Evolutionary conservation across 1,140 invertebrate species (phyloP).

Genomic region (Cyclina sinensis): DNA sequence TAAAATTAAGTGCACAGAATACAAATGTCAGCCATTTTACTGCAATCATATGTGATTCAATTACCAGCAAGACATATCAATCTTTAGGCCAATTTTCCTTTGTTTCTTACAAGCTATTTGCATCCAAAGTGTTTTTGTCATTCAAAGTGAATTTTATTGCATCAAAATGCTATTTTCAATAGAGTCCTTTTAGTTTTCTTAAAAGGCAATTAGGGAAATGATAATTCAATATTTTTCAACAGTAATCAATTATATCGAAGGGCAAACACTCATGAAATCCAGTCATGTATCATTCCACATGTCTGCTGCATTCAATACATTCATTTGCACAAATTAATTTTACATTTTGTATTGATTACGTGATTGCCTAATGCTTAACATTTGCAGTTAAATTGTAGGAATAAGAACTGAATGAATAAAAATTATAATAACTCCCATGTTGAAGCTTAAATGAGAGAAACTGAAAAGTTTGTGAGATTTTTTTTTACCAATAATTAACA

Average conservation of each 20-base stretch:
- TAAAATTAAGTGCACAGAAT: too few species aligned
- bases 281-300: neutral
- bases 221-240: constrained; percentile 17
- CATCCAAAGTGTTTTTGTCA: neutral
- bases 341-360: neutral
- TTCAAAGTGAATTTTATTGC: neutral
- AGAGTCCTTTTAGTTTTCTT: neutral
- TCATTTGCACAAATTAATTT: constrained; percentile 28
- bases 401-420: too few species aligned
- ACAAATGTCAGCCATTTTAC: too few species aligned
- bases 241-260: neutral
- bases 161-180: neutral
- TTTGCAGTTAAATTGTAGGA: too few species aligned
- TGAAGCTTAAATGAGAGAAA: too few species aligned
- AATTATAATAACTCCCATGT: too few species aligned
- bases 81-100: neutral
- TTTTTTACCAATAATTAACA: too few species aligned
- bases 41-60: neutral
- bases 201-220: neutral
- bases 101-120: neutral
- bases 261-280: neutral
- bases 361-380: too few species aligned
- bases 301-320: neutral
- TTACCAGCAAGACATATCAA: neutral
- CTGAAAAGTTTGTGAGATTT: too few species aligned